Conservation (phyloP, 1,140 invertebrate genomes). For the Drosophila saltans region DNA sequence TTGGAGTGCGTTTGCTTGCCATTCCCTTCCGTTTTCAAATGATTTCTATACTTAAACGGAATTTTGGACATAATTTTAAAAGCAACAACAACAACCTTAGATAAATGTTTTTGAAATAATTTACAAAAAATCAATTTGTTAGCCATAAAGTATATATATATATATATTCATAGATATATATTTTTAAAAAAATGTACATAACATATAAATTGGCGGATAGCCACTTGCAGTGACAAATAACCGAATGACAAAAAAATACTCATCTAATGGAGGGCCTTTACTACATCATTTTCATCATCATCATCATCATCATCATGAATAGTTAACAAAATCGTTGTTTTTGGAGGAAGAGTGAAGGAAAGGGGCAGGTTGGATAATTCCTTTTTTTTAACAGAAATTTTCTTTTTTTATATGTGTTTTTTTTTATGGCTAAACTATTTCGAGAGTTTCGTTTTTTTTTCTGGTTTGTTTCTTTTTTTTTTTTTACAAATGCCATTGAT, state of each 20-base stretch:
- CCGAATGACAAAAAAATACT: conserved; percentile 50
- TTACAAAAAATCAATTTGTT: conserved; percentile 30
- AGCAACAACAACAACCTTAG: conserved; percentile 5
- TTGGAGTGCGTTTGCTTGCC: not conserved
- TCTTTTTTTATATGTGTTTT: not conserved
- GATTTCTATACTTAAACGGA: not conserved
- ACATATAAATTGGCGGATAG: conserved; percentile 34
- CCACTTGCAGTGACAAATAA: conserved; percentile 57
- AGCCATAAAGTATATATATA: conserved; percentile 8
- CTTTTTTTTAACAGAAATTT: not conserved
- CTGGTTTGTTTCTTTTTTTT: not conserved
- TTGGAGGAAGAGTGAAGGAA: conserved; percentile 24
- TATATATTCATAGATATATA: not conserved
- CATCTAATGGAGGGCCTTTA: conserved; percentile 57
- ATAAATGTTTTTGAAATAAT: conserved; percentile 24
- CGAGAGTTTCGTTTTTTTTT: conserved; percentile 39
- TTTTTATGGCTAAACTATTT: conserved; percentile 48
- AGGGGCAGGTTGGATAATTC: not conserved
- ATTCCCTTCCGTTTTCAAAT: not conserved
- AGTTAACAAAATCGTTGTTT: conserved; percentile 55
- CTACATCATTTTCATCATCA: conserved; percentile 24
- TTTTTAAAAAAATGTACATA: conserved; percentile 1
- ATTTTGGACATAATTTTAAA: not conserved
- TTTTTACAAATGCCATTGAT: conserved; percentile 60
- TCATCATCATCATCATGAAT: conserved; percentile 17